These are phyloP conservation scores for Thaleichthys pacificus DNA, from an alignment of 2,797 vertebrate genomes.

Conservation along the genomic window DNA sequence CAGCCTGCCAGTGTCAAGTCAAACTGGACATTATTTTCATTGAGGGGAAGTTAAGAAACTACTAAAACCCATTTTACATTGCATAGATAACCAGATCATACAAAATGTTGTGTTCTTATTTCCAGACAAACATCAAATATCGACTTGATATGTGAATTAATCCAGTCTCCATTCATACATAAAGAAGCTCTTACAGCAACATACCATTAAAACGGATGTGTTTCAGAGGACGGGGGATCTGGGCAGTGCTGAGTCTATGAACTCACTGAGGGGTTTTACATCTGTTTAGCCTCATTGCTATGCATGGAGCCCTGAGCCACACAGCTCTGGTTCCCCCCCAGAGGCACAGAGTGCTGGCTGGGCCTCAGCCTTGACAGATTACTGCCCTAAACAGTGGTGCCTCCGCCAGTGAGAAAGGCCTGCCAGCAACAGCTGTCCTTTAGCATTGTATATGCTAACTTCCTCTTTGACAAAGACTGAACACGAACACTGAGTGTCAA, in stretches of 20 bases:
- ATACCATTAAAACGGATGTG: background rate
- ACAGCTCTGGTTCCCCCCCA: background rate
- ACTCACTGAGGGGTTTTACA: slow-evolving; percentile 11
- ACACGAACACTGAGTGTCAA: slow-evolving; percentile 1
- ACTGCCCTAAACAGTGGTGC: background rate
- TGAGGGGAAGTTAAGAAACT: no score
- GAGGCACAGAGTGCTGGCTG: background rate
- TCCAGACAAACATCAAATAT: background rate
- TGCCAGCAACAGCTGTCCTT: slow-evolving; percentile 25
- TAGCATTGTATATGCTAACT: slow-evolving; percentile 10
- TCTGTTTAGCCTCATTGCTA: slow-evolving; percentile 33
- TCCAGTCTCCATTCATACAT: background rate
- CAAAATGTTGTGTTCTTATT: slow-evolving; percentile 4
- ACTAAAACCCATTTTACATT: no score
- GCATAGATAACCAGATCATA: no score
- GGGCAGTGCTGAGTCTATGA: background rate
- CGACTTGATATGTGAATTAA: background rate
- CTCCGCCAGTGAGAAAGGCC: slow-evolving; percentile 12
- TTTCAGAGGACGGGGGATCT: background rate
- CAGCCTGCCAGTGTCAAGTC: no score
- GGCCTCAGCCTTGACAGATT: slow-evolving; percentile 15
- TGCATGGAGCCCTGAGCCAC: slow-evolving; percentile 23
- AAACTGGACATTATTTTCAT: no score
- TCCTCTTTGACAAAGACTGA: slow-evolving; percentile 10
- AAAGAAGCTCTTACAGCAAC: background rate